Conservation (phyloP, 2,113 vertebrate genomes). For the Oreocharis arfaki region DNA sequence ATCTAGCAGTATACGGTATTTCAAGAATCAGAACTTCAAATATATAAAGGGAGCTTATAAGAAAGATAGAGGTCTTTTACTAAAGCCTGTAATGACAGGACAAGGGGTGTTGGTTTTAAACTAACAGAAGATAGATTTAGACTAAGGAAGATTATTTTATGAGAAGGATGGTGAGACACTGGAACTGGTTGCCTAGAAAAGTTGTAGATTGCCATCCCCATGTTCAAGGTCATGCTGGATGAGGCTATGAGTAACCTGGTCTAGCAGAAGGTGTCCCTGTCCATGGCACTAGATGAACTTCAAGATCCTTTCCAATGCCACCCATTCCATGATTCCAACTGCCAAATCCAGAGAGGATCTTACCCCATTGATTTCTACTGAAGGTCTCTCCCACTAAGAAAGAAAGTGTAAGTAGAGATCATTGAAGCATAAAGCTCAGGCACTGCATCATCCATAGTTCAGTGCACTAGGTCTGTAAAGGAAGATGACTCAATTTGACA, state of each 20-base stretch:
- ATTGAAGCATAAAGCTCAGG: background rate
- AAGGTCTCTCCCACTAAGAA: background rate
- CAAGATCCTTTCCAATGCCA: background rate
- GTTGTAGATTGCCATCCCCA: fast-evolving
- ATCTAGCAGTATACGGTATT: background rate
- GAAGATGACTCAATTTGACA: background rate
- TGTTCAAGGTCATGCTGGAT: background rate
- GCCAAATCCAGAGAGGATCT: background rate
- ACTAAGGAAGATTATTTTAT: background rate
- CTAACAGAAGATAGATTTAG: background rate
- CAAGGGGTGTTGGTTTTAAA: background rate
- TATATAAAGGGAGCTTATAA: background rate
- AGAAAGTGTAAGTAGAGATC: background rate
- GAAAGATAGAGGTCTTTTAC: background rate
- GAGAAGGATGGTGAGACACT: background rate
- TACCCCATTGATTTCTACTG: background rate
- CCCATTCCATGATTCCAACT: background rate
- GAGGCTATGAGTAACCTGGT: background rate
- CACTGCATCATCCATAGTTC: background rate
- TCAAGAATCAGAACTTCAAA: background rate
- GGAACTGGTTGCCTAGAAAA: background rate
- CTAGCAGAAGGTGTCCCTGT: background rate
- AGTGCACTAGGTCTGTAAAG: background rate
- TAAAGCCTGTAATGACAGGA: background rate
- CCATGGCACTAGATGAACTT: background rate